These are phyloP conservation scores for Drosophila parabipectinata DNA, from an alignment of 1,140 invertebrate species.

Conservation along the genomic window DNA sequence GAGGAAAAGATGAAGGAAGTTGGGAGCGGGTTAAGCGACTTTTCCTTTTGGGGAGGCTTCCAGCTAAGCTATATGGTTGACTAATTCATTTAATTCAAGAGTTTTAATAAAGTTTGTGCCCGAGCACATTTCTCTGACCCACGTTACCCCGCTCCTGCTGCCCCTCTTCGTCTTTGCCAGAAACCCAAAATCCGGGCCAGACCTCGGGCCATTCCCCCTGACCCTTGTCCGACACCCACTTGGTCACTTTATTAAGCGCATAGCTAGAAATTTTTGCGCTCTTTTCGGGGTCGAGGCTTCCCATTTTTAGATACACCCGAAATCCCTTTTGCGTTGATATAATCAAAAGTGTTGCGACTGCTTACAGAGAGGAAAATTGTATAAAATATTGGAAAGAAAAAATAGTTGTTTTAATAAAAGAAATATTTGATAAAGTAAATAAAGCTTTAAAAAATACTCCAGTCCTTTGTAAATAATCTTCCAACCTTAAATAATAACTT, in stretches of 20 bases:
- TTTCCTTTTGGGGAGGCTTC: conserved; percentile 46
- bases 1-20: conserved; percentile 15
- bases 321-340: conserved; percentile 65
- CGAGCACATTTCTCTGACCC: conserved; percentile 66
- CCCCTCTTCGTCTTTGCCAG: background rate
- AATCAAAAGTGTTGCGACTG: conserved; percentile 73
- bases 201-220: conserved; percentile 25
- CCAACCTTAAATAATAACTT: too few relatives aligned
- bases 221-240: conserved; percentile 30
- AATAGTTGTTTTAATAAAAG: too few relatives aligned
- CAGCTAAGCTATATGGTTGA: conserved; percentile 77
- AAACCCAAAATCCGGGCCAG: conserved; percentile 21
- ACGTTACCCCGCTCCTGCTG: background rate
- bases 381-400: too few relatives aligned
- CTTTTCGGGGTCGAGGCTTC: conserved; percentile 31
- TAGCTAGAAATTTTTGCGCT: conserved; percentile 65
- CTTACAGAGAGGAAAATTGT: background rate
- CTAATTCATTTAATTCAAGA: conserved; percentile 83
- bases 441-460: too few relatives aligned
- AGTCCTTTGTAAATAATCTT: too few relatives aligned
- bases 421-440: too few relatives aligned
- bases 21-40: conserved; percentile 55
- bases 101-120: conserved; percentile 81
- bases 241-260: conserved; percentile 78
- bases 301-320: conserved; percentile 48